A percentile compares a stretch with the other conserved stretches of the same genome.
These are phyloP conservation scores for Berghia stephanieae DNA, from an alignment of 1,140 invertebrate genomes.

Conservation along the genomic window DNA sequence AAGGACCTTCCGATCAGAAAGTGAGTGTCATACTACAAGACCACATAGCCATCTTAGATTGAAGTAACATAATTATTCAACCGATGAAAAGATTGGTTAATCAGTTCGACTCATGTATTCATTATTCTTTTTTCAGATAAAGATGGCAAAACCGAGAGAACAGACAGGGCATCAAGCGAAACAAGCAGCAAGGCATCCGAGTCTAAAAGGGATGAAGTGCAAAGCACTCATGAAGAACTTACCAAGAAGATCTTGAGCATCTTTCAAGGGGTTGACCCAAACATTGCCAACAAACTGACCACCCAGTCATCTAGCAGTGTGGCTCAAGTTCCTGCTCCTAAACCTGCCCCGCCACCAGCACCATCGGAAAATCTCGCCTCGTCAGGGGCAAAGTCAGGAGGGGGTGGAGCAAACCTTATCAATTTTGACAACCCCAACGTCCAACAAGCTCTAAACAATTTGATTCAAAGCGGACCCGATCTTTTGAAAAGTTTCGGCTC, in stretches of 20 bases:
- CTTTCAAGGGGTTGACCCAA: slow-evolving; percentile 34
- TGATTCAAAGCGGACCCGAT: slow-evolving; percentile 64
- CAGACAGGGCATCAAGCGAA: no score
- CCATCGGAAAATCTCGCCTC: slow-evolving; percentile 3
- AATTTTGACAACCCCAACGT: slow-evolving; percentile 68
- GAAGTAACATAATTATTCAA: no score
- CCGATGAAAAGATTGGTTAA: no score
- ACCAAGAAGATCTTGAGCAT: slow-evolving; percentile 87
- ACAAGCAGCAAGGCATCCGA: no score
- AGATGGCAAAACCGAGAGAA: no score
- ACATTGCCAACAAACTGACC: slow-evolving; percentile 10
- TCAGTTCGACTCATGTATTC: no score
- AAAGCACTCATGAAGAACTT: slow-evolving; percentile 75
- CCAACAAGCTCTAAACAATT: slow-evolving; percentile 67
- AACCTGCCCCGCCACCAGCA: slow-evolving; percentile 9
- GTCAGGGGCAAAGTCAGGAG: no score
- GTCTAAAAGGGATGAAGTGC: not conserved
- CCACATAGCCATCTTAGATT: no score
- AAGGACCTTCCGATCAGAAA: no score
- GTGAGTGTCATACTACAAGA: no score
- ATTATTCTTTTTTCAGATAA: no score
- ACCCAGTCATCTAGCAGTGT: not conserved
- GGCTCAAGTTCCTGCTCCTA: slow-evolving; percentile 2
- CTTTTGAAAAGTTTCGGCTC: slow-evolving; percentile 54
- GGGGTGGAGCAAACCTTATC: slow-evolving; percentile 56